Base-by-base conservation (phyloP, 2,797 vertebrate species). In the Cercopithecus diana region DNA sequence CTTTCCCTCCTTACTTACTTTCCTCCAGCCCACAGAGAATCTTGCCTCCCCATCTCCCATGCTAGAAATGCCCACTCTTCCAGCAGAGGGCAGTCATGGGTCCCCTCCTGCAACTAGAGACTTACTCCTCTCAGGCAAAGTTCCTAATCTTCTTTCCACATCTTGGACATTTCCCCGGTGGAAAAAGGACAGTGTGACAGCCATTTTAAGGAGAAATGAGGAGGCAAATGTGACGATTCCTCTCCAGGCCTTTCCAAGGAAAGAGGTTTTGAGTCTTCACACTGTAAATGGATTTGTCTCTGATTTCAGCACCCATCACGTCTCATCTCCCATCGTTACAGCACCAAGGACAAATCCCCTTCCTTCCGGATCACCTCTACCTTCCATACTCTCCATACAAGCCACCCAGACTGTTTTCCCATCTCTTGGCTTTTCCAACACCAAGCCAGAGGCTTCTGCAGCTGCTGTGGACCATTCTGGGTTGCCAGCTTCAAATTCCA, bases 401-500 rank as follows among this genome's bases (percentile, higher is more conserved):
- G 19, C 67, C 64, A 61, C 73, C 55, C 96, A 48, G 80, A 36
- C 39, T 0, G 1, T 55, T 24, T 94, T 90, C 22, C 26, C 39
- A 17, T 94, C 93, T 85, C 90, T 58, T 50, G 20, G 41, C 17
- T 64, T 93, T 95, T 97, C 2, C 7, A 84, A 20, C 92, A 52
- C 9, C 4, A 52, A 15, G 39, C 93, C 93, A 50, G 96, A 97
- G 98, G 91, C 80, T 72, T 88, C 61, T 50, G 28, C 96, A 97
- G 96, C 94, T 93, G 87, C 58, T 64, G 67, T 48, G 77, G 97
- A 48, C 83, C 45, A 19, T 97, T 77, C 93, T 61, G 41, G 91
- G 96, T 70, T 52, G 1, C 0, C 94, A 83, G 50, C 77, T 98
- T 97, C 30, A 20, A 39, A 95, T 95, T 97, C 96, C 93, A 43